Percentiles rank a stretch among this genome's conserved stretches.
phyloP scores from a whole-genome alignment of 2,888 invertebrate genomes.

The Bimastos eiseni region DNA sequence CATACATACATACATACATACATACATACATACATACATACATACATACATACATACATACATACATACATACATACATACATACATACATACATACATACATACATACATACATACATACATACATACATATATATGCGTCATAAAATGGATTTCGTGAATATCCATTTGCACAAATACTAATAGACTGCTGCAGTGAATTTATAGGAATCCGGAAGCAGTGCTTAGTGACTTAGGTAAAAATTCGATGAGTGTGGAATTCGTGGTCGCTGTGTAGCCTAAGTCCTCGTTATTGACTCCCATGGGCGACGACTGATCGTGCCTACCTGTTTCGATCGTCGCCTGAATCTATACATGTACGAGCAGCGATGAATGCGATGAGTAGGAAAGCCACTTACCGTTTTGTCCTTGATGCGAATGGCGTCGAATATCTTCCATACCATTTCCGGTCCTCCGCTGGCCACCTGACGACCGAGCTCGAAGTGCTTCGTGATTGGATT shows the following conservation, averaged over 20 bases:
- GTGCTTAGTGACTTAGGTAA: neutral
- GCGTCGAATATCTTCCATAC: conserved; percentile 91
- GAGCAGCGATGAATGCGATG: neutral
- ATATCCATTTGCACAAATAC: too few relatives aligned
- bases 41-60: conserved; percentile 15
- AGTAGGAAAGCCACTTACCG: conserved; percentile 69
- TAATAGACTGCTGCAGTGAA: neutral
- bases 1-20: neutral
- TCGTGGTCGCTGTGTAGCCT: neutral
- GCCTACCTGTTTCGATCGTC: neutral
- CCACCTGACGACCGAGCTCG: conserved; percentile 80
- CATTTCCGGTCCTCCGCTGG: conserved; percentile 82
- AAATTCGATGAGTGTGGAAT: neutral
- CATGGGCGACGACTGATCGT: neutral
- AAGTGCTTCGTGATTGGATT: conserved; percentile 82
- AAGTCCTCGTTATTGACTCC: neutral
- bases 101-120: too few relatives aligned
- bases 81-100: conserved; percentile 25
- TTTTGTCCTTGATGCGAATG: conserved; percentile 81
- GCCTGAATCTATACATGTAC: neutral
- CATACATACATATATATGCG: too few relatives aligned
- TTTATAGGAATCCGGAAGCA: neutral
- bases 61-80: neutral
- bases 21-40: conserved; percentile 5
- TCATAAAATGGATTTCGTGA: too few relatives aligned